Evolutionary conservation across 2,888 invertebrate genomes (phyloP), one percentile per base, ranked within the genome.

Genomic region (Harpalus rubripes): DNA sequence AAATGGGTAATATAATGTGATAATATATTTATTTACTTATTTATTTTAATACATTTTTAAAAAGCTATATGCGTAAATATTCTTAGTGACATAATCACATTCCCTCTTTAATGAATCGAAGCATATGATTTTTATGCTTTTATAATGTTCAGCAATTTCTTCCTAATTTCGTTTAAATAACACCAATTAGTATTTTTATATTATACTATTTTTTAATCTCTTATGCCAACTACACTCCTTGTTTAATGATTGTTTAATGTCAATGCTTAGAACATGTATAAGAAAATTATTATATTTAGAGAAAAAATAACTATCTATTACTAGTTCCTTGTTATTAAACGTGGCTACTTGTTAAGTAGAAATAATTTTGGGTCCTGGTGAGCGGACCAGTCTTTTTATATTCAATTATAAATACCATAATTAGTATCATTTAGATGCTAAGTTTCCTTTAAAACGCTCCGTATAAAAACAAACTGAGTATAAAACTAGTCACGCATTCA

Each of bases 401-500:
- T 74, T 74, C 72, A 74, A 74, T 74, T 74, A 74, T 74, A 74
- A 74, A 74, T 26, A 18, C 72, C 72, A 74, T 74, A 74, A 74
- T 74, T 74, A 74, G 72, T 74, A 74, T 74, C 72, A 74, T 74
- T 74, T 74, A 74, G 72, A 74, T 44, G 72, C 68, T 74, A 74
- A 74, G 72, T 74, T 68, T 74, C 44, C 18, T 68, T 74, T 26
- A 41, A 39, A 74, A 41, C 41, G 72, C 16, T 74, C 10, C 18
- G 16, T 6, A 74, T 44, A 74, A 74, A 74, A 74, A 74, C 72
- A 56, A 82, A 72, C 63, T 10, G 18, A 26, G 72, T 72, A 68
- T 63, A 68, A 72, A 82, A 82, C 56, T 58, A 56, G 82, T 82
- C 72, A 72, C 82, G 82, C 58, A 82, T 65, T 82, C 52, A 74